Evolutionary conservation across 1,140 invertebrate species (phyloP), one percentile per base, ranked within the genome.

Genomic region (Heliconius nattereri): DNA sequence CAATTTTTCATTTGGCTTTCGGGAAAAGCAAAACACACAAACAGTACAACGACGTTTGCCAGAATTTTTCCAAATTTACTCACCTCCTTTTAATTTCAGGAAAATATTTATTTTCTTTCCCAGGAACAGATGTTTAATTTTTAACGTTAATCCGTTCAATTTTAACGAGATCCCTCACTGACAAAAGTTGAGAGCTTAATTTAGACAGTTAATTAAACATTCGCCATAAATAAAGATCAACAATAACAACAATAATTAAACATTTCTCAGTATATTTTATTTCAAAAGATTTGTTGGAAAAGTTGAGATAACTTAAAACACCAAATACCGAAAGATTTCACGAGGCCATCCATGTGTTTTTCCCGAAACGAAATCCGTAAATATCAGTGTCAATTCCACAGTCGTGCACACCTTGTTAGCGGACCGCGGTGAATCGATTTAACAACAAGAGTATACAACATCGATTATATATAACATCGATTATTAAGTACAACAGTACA

Each of bases 171-270:
- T 87, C 87, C 86, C 76, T 74, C 81, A 75, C 84, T 83, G 81
- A 90, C 85, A 90, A 90, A 89, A 85, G 83, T 84, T 76, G 83
- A 89, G 84, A 85, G 73, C 86, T 88, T 35, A 35, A 35, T 35
- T 35, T 84, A 88, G 86, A 89, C 88, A 89, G 85, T 88, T 89
- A 87, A 90, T 90, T 90, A 89, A 91, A 87, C 84, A 89, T 85
- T 89, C 86, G n/a, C n/a, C n/a, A n/a, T n/a, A n/a, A n/a, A n/a
- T n/a, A n/a, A n/a, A n/a, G n/a, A n/a, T n/a, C n/a, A n/a, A n/a
- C n/a, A n/a, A n/a, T n/a, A n/a, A n/a, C n/a, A n/a, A n/a, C n/a
- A n/a, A n/a, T 89, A 87, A 90, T 90, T 90, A 89, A 91, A 87
- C 84, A 89, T 85, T 89, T 85, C 75, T 86, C 78, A 85, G 82